phyloP scores from a whole-genome alignment of 2,888 invertebrate genomes.

The Aethes cnicana region DNA sequence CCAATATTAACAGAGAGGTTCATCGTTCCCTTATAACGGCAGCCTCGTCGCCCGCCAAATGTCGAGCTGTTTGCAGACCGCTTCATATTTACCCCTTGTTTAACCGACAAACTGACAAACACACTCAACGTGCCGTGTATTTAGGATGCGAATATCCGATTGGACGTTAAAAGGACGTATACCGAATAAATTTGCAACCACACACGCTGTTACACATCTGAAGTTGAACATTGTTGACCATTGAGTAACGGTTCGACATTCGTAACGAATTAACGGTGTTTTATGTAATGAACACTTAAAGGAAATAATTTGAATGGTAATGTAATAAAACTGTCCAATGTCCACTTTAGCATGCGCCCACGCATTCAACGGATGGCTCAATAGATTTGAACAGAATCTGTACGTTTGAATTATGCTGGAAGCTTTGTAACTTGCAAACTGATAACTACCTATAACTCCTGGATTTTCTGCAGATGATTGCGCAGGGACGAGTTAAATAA shows the following conservation, averaged over 20 bases:
- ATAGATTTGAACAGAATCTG: neutral
- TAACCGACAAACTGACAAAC: constrained; percentile 31
- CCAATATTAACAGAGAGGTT: constrained; percentile 1
- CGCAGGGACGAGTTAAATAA: too few species aligned
- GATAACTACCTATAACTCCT: too few species aligned
- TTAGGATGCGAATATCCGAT: constrained; percentile 42
- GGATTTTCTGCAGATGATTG: too few species aligned
- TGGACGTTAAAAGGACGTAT: constrained; percentile 39
- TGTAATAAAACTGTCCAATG: constrained; percentile 2
- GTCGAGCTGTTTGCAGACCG: constrained; percentile 35
- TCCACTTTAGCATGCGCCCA: neutral
- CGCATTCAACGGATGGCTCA: constrained; percentile 2
- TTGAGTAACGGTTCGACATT: constrained; percentile 18
- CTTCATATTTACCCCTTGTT: constrained; percentile 22
- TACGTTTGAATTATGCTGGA: too few species aligned
- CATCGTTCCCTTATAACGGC: neutral
- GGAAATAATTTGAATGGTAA: constrained; percentile 1
- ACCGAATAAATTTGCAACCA: constrained; percentile 38
- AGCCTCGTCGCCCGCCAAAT: constrained; percentile 21
- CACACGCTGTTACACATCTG: neutral
- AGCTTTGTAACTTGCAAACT: too few species aligned
- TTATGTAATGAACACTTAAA: constrained; percentile 33
- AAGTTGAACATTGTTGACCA: constrained; percentile 17
- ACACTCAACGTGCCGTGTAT: constrained; percentile 41
- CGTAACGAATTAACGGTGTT: constrained; percentile 50